Evolutionary conservation across 2,113 vertebrate species (phyloP).

Genomic region (Zonotrichia leucophrys): DNA sequence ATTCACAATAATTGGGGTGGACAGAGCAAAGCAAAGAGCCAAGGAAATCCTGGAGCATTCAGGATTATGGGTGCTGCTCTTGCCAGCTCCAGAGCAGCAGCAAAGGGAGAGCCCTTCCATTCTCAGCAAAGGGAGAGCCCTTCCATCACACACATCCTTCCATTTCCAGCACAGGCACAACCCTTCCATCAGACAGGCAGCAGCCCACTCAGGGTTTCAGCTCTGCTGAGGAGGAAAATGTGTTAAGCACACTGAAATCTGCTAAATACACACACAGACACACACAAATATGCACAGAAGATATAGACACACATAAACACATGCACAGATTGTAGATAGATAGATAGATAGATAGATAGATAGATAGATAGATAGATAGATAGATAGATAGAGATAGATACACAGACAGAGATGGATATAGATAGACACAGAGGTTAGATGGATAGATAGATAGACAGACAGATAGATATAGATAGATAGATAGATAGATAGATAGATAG

Average conservation of each 20-base stretch:
- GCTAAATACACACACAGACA: not conserved
- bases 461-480: no score
- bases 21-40: not conserved
- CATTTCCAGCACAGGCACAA: not conserved
- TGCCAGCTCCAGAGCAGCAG: not conserved
- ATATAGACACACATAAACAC: fast-evolving
- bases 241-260: not conserved
- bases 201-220: not conserved
- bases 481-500: no score
- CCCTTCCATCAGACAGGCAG: not conserved
- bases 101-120: not conserved
- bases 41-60: not conserved
- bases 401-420: no score
- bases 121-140: not conserved
- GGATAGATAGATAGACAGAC: no score
- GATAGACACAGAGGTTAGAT: no score
- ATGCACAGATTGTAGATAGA: no score
- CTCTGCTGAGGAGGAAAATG: not conserved
- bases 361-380: no score
- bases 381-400: no score
- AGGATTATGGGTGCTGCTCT: not conserved
- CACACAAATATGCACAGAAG: not conserved
- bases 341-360: no score
- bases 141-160: no score
- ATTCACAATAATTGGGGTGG: not conserved